Conservation (phyloP, 2,113 vertebrate genomes). For the Sturnira hondurensis region DNA sequence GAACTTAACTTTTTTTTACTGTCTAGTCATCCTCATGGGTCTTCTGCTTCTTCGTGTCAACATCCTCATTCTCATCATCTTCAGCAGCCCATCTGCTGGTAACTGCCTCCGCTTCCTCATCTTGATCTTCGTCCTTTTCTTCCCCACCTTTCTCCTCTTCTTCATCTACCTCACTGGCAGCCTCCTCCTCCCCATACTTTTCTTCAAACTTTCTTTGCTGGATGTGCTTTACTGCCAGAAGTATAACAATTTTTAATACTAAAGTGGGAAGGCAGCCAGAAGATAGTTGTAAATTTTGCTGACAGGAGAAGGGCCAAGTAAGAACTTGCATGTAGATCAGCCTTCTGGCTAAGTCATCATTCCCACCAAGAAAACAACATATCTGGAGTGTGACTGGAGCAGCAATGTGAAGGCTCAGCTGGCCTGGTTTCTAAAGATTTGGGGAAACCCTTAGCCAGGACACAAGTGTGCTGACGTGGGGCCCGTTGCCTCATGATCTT, state of each 20-base stretch:
- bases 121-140: slow-evolving; percentile 88
- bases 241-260: background rate
- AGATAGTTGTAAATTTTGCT: background rate
- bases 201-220: background rate
- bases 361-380: background rate
- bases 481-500: background rate
- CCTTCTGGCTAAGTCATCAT: background rate
- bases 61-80: slow-evolving; percentile 92
- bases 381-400: background rate
- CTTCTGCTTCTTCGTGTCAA: slow-evolving; percentile 97
- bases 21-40: slow-evolving; percentile 92
- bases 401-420: background rate
- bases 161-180: slow-evolving; percentile 84
- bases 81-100: slow-evolving; percentile 91
- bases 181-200: slow-evolving; percentile 79
- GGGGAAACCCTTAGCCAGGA: slow-evolving; percentile 30
- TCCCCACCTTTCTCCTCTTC: slow-evolving; percentile 85
- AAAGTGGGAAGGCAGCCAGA: background rate
- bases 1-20: slow-evolving; percentile 73
- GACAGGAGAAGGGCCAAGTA: slow-evolving; percentile 49
- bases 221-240: background rate
- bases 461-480: background rate
- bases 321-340: background rate
- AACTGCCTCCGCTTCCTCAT: slow-evolving; percentile 89
- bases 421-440: background rate